phyloP scores from a whole-genome alignment of 2,797 vertebrate genomes.

The Gallirallus australis region DNA sequence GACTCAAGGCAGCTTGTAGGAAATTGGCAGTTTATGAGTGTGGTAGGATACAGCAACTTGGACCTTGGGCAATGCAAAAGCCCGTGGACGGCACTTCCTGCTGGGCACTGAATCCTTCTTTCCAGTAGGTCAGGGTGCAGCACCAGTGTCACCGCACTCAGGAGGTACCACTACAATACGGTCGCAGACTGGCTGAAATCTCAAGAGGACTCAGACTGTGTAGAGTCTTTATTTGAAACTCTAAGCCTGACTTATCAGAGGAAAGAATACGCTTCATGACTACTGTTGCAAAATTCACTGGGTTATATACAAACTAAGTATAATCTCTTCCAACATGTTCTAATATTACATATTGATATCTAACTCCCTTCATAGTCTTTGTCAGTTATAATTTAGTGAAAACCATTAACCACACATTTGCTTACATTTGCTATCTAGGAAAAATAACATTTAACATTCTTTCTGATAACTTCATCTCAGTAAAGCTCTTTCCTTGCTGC shows the following conservation, averaged over 20 bases:
- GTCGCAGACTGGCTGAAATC: background rate
- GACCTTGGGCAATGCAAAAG: background rate
- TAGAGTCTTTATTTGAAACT: background rate
- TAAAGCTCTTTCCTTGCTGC: background rate
- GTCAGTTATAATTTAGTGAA: conserved; percentile 11
- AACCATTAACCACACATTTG: background rate
- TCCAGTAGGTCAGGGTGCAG: background rate
- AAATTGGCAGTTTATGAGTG: background rate
- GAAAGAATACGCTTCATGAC: background rate
- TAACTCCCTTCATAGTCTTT: conserved; percentile 14
- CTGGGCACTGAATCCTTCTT: background rate
- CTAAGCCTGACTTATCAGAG: background rate
- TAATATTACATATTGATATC: background rate
- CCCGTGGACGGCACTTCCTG: background rate
- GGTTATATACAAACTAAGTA: conserved; percentile 12
- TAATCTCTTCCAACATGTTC: background rate
- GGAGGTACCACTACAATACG: fast-evolving
- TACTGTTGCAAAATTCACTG: background rate
- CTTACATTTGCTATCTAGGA: background rate
- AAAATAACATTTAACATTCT: conserved; percentile 1
- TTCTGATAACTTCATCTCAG: conserved; percentile 7
- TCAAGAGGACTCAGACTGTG: background rate
- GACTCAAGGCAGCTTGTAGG: background rate
- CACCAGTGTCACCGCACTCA: background rate
- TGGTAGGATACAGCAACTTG: background rate